These are phyloP conservation scores for Drosophila carrolli DNA, from an alignment of 1,140 invertebrate species.

Conservation along the genomic window DNA sequence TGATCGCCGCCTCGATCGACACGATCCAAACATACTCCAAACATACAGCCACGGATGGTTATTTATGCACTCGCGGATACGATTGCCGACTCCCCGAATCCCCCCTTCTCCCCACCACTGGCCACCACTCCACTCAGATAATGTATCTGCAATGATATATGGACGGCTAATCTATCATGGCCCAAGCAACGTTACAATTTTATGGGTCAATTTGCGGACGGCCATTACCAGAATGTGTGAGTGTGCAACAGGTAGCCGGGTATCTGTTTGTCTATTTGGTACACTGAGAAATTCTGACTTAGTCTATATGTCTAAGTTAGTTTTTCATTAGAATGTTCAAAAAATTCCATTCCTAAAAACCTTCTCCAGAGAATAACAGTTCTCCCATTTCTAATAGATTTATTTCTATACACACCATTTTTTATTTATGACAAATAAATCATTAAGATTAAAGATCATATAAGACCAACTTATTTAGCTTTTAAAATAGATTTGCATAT, in stretches of 20 bases:
- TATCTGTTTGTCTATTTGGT: background rate
- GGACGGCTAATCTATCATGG: constrained; percentile 52
- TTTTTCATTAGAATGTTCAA: too few relatives aligned
- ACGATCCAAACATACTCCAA: constrained; percentile 24
- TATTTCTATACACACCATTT: too few relatives aligned
- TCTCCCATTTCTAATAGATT: too few relatives aligned
- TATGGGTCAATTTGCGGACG: constrained; percentile 75
- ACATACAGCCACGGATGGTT: constrained; percentile 17
- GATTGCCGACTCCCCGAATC: constrained; percentile 8
- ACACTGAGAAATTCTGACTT: background rate
- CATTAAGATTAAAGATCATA: too few relatives aligned
- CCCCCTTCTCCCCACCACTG: background rate
- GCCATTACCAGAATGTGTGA: constrained; percentile 38
- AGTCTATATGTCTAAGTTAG: too few relatives aligned
- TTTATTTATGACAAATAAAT: too few relatives aligned
- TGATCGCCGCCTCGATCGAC: constrained; percentile 34
- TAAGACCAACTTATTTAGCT: too few relatives aligned
- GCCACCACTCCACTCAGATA: constrained; percentile 27
- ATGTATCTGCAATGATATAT: constrained; percentile 56
- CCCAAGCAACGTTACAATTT: constrained; percentile 47
- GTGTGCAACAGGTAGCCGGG: constrained; percentile 29
- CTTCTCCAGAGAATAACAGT: too few relatives aligned
- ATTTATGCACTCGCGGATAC: constrained; percentile 42
- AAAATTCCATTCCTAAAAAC: too few relatives aligned
- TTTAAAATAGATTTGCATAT: too few relatives aligned